phyloP scores from a whole-genome alignment of 2,113 vertebrate genomes.

The Morone chrysops region DNA sequence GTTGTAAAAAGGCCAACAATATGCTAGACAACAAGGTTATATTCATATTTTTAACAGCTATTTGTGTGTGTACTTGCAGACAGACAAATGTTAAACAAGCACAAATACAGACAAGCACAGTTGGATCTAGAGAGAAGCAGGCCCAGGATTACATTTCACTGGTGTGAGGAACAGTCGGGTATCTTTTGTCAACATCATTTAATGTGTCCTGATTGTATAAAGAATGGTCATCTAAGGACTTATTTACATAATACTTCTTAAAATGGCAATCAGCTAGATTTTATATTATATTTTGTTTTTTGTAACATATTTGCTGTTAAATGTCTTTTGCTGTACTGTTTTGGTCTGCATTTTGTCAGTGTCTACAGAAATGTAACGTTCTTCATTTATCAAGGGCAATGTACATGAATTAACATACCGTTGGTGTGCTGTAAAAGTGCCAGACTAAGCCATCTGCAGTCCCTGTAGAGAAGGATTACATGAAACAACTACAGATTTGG shows the following conservation, averaged over 20 bases:
- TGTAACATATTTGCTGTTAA: not conserved
- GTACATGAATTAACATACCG: not conserved
- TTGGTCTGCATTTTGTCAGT: too few relatives aligned
- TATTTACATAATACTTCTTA: not conserved
- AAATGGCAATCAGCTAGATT: not conserved
- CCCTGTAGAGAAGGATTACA: not conserved
- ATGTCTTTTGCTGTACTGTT: not conserved
- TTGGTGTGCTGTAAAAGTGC: not conserved
- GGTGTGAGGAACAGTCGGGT: not conserved
- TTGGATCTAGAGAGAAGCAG: not conserved
- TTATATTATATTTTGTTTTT: not conserved
- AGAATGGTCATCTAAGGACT: not conserved
- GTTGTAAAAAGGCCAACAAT: slow-evolving; percentile 29
- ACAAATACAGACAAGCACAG: slow-evolving; percentile 6
- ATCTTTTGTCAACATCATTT: not conserved
- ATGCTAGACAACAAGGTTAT: not conserved
- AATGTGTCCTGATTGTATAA: not conserved
- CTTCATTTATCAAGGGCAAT: not conserved
- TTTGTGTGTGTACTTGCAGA: not conserved
- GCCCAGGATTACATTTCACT: not conserved
- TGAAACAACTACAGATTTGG: not conserved
- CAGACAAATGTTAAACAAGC: not conserved
- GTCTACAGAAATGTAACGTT: not conserved
- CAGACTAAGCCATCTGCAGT: not conserved
- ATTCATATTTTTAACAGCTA: slow-evolving; percentile 7